A percentile compares a stretch with the other conserved stretches of the same genome.
These are phyloP conservation scores for Drosophila gunungcola DNA, from an alignment of 1,140 invertebrate species.

Conservation along the genomic window DNA sequence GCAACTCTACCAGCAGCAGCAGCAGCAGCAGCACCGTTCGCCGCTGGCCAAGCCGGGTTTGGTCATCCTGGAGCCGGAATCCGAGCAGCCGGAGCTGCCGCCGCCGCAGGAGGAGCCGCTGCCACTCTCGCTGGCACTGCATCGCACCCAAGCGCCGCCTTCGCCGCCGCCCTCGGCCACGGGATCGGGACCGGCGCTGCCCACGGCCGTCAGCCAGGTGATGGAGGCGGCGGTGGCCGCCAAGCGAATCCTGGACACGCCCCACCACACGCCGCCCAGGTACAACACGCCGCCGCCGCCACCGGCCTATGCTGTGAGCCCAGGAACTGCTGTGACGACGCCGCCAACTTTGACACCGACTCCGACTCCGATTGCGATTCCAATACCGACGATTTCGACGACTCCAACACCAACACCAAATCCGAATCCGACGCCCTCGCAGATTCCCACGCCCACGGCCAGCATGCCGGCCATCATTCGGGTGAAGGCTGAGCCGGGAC, in stretches of 20 bases:
- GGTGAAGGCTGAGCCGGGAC: slow-evolving; percentile 77
- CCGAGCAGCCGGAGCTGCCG: slow-evolving; percentile 60
- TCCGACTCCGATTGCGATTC: slow-evolving; percentile 12
- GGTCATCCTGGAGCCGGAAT: slow-evolving; percentile 79
- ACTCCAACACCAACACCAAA: slow-evolving; percentile 25
- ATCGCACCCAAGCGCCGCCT: slow-evolving; percentile 49
- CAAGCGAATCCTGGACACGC: slow-evolving; percentile 44
- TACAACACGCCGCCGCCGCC: slow-evolving; percentile 69
- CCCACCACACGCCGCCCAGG: slow-evolving; percentile 68
- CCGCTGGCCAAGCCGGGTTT: slow-evolving; percentile 47
- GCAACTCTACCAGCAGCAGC: slow-evolving; percentile 62
- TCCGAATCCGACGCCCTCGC: slow-evolving; percentile 17
- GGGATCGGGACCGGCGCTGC: slow-evolving; percentile 9
- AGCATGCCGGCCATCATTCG: slow-evolving; percentile 75
- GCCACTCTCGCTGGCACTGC: slow-evolving; percentile 42
- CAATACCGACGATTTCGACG: slow-evolving; percentile 5
- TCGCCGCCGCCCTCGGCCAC: slow-evolving; percentile 56
- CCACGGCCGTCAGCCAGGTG: slow-evolving; percentile 35
- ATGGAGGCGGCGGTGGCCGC: slow-evolving; percentile 41
- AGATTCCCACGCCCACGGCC: slow-evolving; percentile 40
- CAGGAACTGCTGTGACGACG: slow-evolving; percentile 12
- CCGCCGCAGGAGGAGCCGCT: slow-evolving; percentile 68
- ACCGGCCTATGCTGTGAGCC: slow-evolving; percentile 49
- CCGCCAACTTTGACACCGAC: slow-evolving; percentile 27
- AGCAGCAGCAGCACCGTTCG: slow-evolving; percentile 41